Percentiles rank a stretch among this genome's conserved stretches.
Conservation (phyloP, 2,113 vertebrate genomes). For the Chionomys nivalis region DNA sequence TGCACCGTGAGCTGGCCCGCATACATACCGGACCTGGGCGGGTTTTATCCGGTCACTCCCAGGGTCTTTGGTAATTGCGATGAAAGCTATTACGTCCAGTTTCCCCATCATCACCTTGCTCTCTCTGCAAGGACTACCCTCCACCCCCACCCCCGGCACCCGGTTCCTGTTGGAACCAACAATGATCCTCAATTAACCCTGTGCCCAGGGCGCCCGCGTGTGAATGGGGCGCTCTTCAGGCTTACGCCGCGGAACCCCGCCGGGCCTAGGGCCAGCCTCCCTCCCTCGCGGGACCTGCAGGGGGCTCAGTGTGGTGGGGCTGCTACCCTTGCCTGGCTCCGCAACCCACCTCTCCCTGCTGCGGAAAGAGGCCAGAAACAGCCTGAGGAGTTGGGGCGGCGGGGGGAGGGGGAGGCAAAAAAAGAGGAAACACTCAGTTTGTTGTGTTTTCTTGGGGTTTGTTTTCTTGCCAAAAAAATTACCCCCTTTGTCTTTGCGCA, state of each 20-base stretch:
- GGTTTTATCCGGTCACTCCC: constrained; percentile 82
- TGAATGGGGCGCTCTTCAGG: constrained; percentile 56
- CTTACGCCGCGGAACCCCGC: background rate
- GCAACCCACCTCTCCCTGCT: background rate
- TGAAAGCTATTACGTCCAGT: constrained; percentile 77
- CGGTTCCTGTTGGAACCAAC: constrained; percentile 81
- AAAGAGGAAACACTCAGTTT: constrained; percentile 69
- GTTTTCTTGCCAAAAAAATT: constrained; percentile 81
- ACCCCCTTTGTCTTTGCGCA: constrained; percentile 82
- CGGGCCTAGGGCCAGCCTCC: background rate
- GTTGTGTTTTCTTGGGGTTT: constrained; percentile 82
- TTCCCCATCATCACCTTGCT: constrained; percentile 78
- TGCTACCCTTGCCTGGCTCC: background rate
- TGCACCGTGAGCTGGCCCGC: background rate
- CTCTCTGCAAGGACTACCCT: constrained; percentile 59
- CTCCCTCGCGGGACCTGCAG: background rate
- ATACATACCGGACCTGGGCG: constrained; percentile 74
- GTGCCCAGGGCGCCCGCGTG: constrained; percentile 73
- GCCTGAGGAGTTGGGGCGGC: constrained; percentile 6
- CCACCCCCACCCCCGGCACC: background rate
- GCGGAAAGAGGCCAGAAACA: background rate
- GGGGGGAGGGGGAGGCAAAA: fast-evolving
- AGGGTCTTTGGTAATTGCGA: constrained; percentile 77
- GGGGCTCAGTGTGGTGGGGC: background rate
- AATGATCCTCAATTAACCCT: constrained; percentile 84